Evolutionary conservation across 2,113 vertebrate genomes (phyloP), one percentile per base, ranked within the genome.

Genomic region (Panthera tigris): DNA sequence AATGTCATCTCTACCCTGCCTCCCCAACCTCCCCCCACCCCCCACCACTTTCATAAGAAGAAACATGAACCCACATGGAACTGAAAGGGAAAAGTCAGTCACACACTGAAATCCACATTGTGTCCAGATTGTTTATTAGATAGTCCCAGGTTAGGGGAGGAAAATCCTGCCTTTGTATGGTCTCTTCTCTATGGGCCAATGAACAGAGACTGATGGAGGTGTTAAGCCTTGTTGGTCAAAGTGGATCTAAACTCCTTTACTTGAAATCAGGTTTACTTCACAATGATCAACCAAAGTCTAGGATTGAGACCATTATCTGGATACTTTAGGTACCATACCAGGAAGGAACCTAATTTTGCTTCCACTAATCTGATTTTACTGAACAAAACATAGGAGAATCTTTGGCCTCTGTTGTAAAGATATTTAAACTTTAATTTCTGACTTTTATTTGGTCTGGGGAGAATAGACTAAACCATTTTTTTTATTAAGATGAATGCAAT

Each of bases 251-350:
- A 71, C 6, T 39, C 29, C 33, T 80, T 73, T 74, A 9, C 16
- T 50, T 95, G 50, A 88, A 82, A n/a, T 93, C 31, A 68, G 57
- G 7, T 25, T 55, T 85, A 55, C 36, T 88, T 96, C n/a, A 91
- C 14, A 92, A 33, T 33, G 81, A 90, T 12, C 81, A 94, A 25
- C 0, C 36, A 27, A 79, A 88, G 41, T 69, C 63, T 31, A 76
- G 3, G 36, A 25, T 27, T 84, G 27, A 71, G 27, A 33, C 21
- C 45, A 5, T 93, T 92, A 81, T 81, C 18, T 81, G 48, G 21
- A 89, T 91, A 71, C 74, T 85, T 81, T 71, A 97, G 57, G 36
- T 25, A 68, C 1, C 14, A 16, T 25, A 68, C 1, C 14, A 50
- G 81, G 25, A 93, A 48, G 27, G 14, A 81, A 81, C 61, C 41